Percentiles rank a stretch among this genome's conserved stretches.
These are phyloP conservation scores for Poeciliopsis retropinna DNA, from an alignment of 2,113 vertebrate species.

Conservation along the genomic window DNA sequence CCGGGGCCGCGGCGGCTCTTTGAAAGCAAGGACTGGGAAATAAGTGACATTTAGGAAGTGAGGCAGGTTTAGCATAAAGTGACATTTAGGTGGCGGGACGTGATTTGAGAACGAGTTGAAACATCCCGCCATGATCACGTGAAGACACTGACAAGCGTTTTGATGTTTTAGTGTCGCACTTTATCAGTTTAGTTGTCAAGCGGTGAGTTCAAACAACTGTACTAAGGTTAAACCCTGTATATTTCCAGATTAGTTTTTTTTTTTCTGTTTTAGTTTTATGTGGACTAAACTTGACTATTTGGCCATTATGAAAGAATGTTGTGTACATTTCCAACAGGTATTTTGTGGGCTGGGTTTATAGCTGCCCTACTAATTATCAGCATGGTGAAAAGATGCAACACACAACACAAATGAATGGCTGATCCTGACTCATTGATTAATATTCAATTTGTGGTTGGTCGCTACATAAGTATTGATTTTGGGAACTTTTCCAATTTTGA, in stretches of 20 bases:
- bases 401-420: background rate
- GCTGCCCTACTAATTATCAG: background rate
- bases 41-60: conserved; percentile 70
- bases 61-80: conserved; percentile 66
- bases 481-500: background rate
- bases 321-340: background rate
- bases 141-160: conserved; percentile 54
- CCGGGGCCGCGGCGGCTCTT: conserved; percentile 65
- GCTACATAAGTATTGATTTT: background rate
- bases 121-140: conserved; percentile 17
- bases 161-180: conserved; percentile 62
- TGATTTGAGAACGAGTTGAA: conserved; percentile 49
- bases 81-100: conserved; percentile 63
- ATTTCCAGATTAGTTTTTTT: conserved; percentile 5
- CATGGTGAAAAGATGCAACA: too few relatives aligned
- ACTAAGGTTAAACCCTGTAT: background rate
- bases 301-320: background rate
- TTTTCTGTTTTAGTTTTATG: background rate
- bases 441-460: background rate
- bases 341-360: background rate
- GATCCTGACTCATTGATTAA: background rate
- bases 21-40: conserved; percentile 57
- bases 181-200: conserved; percentile 50
- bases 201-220: conserved; percentile 1
- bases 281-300: background rate